phyloP scores from a whole-genome alignment of 2,888 invertebrate species.

The Halictus ligatus region DNA sequence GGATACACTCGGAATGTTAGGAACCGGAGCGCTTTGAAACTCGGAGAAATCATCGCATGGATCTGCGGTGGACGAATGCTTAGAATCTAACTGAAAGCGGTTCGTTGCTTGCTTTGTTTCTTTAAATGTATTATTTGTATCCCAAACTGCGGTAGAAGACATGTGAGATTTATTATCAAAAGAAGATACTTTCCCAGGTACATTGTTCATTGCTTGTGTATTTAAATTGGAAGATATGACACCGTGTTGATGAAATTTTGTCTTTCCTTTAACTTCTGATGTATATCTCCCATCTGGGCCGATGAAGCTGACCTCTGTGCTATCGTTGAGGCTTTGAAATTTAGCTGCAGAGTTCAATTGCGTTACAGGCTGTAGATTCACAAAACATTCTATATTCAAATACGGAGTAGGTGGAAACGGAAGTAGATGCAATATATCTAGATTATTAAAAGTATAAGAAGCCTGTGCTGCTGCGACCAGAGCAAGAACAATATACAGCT shows the following conservation, averaged over 20 bases:
- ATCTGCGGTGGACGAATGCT: constrained; percentile 36
- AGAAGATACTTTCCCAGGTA: constrained; percentile 49
- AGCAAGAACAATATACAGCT: constrained; percentile 84
- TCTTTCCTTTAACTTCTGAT: constrained; percentile 52
- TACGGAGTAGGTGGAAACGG: constrained; percentile 82
- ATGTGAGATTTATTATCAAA: constrained; percentile 49
- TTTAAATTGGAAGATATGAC: constrained; percentile 47
- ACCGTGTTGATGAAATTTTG: constrained; percentile 45
- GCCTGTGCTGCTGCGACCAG: constrained; percentile 85
- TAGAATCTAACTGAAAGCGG: constrained; percentile 47
- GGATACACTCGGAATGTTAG: constrained; percentile 71
- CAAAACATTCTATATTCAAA: constrained; percentile 77
- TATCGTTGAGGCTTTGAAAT: constrained; percentile 49
- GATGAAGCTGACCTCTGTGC: constrained; percentile 69
- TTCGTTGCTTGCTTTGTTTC: constrained; percentile 49
- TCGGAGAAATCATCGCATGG: constrained; percentile 85
- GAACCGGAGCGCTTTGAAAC: constrained; percentile 83
- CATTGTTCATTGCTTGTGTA: constrained; percentile 34
- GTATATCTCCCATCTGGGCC: constrained; percentile 55
- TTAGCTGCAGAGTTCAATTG: constrained; percentile 49
- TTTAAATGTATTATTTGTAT: constrained; percentile 40
- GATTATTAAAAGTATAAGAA: constrained; percentile 79
- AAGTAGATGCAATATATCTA: constrained; percentile 80
- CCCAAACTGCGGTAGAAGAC: constrained; percentile 41
- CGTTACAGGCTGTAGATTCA: constrained; percentile 61